A percentile compares a stretch with the other conserved stretches of the same genome.
Conservation (phyloP, 2,113 vertebrate species). For the Brienomyrus brachyistius region DNA sequence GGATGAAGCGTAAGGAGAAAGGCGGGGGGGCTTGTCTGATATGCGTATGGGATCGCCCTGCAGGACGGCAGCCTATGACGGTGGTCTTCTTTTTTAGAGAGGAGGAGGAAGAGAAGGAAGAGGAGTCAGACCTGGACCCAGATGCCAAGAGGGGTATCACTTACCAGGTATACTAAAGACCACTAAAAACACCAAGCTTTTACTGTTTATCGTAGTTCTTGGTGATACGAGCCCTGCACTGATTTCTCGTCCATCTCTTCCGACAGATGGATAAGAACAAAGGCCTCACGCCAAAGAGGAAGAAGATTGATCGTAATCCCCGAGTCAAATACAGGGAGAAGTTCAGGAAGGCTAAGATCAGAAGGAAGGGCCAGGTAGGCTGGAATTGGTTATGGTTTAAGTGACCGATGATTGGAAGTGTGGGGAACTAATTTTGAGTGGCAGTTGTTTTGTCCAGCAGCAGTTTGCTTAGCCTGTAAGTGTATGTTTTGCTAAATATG, state of each 20-base stretch:
- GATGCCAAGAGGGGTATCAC: constrained; percentile 68
- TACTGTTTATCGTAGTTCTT: neutral
- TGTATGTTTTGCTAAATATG: neutral
- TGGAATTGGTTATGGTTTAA: constrained; percentile 15
- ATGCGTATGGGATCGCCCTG: neutral
- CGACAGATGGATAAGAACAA: constrained; percentile 74
- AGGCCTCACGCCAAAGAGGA: constrained; percentile 87
- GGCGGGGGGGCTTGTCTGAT: neutral
- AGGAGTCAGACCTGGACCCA: constrained; percentile 42
- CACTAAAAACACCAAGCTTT: neutral
- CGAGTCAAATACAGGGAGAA: constrained; percentile 93
- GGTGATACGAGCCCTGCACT: neutral
- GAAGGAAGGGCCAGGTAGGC: constrained; percentile 81
- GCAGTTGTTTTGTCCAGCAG: neutral
- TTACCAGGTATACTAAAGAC: constrained; percentile 59
- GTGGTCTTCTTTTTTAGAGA: constrained; percentile 37
- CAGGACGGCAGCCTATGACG: neutral
- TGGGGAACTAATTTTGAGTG: neutral
- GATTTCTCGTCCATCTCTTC: neutral
- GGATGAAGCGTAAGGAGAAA: constrained; percentile 46
- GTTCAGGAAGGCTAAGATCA: constrained; percentile 82
- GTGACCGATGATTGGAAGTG: neutral
- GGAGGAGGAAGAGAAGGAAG: constrained; percentile 27
- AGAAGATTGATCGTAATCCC: constrained; percentile 93
- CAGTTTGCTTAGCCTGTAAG: neutral